Percentiles rank a stretch among this genome's conserved stretches.
Evolutionary conservation across 2,113 vertebrate species (phyloP).

Genomic region (Tragelaphus buxtoni): DNA sequence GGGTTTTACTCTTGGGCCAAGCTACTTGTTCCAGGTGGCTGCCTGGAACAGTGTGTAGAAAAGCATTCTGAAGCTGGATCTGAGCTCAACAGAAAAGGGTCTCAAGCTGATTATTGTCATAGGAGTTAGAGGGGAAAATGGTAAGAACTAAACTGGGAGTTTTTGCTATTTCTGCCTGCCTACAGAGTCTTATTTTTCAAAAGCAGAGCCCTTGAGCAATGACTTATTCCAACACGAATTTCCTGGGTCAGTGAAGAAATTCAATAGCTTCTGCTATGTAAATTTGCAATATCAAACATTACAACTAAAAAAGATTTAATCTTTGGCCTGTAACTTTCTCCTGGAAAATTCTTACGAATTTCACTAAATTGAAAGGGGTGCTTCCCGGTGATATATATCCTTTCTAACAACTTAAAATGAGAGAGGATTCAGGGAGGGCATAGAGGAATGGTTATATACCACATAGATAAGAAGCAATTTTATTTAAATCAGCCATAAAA

Average conservation of each 20-base stretch:
- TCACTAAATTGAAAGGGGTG: not conserved
- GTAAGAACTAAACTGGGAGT: not conserved
- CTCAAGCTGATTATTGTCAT: not conserved
- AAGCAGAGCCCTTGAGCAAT: not conserved
- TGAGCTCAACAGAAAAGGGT: not conserved
- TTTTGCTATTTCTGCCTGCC: not conserved
- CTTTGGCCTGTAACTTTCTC: not conserved
- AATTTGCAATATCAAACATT: not conserved
- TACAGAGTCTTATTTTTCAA: not conserved
- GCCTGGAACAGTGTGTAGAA: not conserved
- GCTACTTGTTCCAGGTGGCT: not conserved
- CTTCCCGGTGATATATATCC: not conserved
- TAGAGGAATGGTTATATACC: not conserved
- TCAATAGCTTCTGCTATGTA: not conserved
- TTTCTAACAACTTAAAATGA: not conserved
- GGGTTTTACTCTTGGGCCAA: not conserved
- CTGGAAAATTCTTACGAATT: not conserved
- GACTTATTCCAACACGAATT: not conserved
- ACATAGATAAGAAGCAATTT: not conserved
- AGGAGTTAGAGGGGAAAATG: not conserved
- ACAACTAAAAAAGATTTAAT: not conserved
- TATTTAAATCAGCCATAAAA: constrained; percentile 32
- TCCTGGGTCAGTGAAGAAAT: not conserved
- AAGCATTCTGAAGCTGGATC: not conserved
- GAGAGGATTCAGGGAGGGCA: not conserved